Evolutionary conservation across 2,113 vertebrate genomes (phyloP).

Genomic region (Microtus pennsylvanicus): DNA sequence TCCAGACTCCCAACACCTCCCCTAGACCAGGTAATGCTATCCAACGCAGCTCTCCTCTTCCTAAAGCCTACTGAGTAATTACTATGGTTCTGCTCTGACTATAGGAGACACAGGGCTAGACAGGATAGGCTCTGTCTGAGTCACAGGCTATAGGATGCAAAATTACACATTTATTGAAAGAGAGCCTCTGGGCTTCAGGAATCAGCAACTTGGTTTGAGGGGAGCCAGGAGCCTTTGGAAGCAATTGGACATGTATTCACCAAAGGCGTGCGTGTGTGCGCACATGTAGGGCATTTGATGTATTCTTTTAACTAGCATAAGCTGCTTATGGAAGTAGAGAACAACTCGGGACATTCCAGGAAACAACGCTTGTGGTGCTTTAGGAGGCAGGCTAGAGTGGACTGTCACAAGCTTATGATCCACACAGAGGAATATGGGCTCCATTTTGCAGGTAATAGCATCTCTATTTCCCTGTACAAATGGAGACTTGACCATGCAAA

Average conservation of each 20-base stretch:
- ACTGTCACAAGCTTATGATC: not conserved
- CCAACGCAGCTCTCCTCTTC: not conserved
- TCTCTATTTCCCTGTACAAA: not conserved
- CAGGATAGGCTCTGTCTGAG: not conserved
- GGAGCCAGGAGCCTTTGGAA: not conserved
- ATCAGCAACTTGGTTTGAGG: not conserved
- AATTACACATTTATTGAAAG: not conserved
- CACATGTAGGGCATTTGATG: not conserved
- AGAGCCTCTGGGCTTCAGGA: fast-evolving
- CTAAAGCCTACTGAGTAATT: not conserved
- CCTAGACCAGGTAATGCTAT: not conserved
- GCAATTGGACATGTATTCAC: not conserved
- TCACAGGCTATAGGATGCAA: not conserved
- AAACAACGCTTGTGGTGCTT: not conserved
- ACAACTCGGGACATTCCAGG: not conserved
- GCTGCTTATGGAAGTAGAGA: not conserved
- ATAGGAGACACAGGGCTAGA: not conserved
- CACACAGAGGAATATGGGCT: not conserved
- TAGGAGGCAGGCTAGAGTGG: not conserved
- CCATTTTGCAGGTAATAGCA: not conserved
- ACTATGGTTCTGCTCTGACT: fast-evolving
- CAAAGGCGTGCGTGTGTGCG: not conserved
- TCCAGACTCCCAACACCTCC: not conserved
- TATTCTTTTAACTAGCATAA: not conserved
- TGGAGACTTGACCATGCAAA: not conserved